Conservation (phyloP, 2,113 vertebrate species). For the Leptodactylus fuscus region DNA sequence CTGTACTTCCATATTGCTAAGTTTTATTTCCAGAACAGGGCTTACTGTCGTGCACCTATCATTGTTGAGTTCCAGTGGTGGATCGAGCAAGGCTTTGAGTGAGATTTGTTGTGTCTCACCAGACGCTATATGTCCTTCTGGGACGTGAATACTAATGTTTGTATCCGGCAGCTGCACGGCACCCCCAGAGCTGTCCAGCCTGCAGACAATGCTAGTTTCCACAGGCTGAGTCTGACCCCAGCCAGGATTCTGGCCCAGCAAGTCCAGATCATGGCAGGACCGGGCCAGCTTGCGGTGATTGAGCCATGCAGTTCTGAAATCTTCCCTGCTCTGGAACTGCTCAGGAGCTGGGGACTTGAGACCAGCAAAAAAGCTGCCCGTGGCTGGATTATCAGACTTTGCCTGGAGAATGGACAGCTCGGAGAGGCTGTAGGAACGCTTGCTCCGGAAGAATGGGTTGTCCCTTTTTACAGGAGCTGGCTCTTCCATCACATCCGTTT, state of each 20-base stretch:
- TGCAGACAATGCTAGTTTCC: constrained; percentile 91
- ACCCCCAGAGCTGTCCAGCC: constrained; percentile 89
- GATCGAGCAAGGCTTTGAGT: constrained; percentile 90
- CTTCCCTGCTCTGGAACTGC: constrained; percentile 94
- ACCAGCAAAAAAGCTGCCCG: constrained; percentile 78
- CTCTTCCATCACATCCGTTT: constrained; percentile 73
- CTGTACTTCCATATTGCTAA: constrained; percentile 92
- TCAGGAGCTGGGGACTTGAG: constrained; percentile 91
- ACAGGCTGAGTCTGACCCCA: constrained; percentile 97
- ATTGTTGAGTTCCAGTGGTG: constrained; percentile 89
- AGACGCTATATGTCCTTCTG: constrained; percentile 84
- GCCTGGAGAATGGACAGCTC: constrained; percentile 92
- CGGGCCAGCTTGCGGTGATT: constrained; percentile 93
- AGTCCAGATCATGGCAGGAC: constrained; percentile 93
- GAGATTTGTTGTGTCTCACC: constrained; percentile 93
- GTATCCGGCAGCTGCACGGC: constrained; percentile 92
- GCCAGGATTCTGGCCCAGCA: constrained; percentile 91
- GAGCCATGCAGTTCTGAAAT: constrained; percentile 92
- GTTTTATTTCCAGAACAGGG: constrained; percentile 92
- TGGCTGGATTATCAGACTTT: constrained; percentile 69
- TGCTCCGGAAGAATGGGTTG: constrained; percentile 94
- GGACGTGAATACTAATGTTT: constrained; percentile 87
- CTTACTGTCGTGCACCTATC: constrained; percentile 89
- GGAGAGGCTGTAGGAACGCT: constrained; percentile 94
- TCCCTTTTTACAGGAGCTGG: constrained; percentile 75